Evolutionary conservation across 2,113 vertebrate genomes (phyloP).

Genomic region (Centropus unirufus): DNA sequence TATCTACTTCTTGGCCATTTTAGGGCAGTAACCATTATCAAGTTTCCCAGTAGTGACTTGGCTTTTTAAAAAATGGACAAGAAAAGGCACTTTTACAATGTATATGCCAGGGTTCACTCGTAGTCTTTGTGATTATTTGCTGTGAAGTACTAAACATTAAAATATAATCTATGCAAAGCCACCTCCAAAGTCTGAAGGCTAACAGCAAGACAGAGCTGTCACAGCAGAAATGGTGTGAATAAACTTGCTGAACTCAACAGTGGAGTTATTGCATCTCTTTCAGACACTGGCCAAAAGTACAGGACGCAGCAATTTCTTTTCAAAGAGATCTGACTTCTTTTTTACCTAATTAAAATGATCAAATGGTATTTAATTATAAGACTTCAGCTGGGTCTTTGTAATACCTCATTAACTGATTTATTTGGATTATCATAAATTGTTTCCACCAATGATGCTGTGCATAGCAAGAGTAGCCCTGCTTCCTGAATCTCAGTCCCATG

Average conservation of each 20-base stretch:
- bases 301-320: not conserved
- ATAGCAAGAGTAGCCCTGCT: not conserved
- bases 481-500: not conserved
- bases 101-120: not conserved
- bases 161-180: not conserved
- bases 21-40: not conserved
- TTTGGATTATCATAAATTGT: slow-evolving; percentile 9
- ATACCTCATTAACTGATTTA: slow-evolving; percentile 22
- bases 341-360: slow-evolving; percentile 54
- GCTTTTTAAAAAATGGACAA: not conserved
- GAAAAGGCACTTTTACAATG: rapidly evolving
- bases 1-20: not conserved
- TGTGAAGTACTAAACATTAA: rapidly evolving
- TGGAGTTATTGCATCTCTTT: not conserved
- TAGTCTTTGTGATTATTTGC: not conserved
- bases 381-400: slow-evolving; percentile 6
- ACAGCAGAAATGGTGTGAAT: too few species aligned
- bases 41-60: not conserved
- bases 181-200: not conserved
- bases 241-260: not conserved
- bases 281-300: not conserved
- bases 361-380: slow-evolving; percentile 55
- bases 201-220: not conserved
- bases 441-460: not conserved
- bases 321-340: not conserved